phyloP scores from a whole-genome alignment of 2,888 invertebrate species.

The Drosophila merina region DNA sequence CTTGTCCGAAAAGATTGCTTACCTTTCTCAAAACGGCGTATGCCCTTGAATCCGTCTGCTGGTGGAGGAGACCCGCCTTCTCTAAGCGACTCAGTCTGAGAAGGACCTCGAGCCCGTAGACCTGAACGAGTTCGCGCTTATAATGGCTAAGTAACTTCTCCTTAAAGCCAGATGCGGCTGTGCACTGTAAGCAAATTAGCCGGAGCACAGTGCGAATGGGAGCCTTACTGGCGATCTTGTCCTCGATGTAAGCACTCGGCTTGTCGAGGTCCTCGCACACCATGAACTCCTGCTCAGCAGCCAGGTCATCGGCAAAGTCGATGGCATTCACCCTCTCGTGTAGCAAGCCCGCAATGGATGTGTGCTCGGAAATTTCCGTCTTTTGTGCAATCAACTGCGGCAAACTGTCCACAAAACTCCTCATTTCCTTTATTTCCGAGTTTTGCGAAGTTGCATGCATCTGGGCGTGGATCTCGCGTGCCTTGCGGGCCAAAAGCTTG shows the following conservation, averaged over 20 bases:
- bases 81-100: slow-evolving; percentile 93
- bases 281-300: slow-evolving; percentile 95
- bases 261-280: slow-evolving; percentile 96
- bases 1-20: not conserved
- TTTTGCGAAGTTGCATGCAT: slow-evolving; percentile 93
- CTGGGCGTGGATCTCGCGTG: slow-evolving; percentile 93
- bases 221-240: slow-evolving; percentile 93
- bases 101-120: slow-evolving; percentile 94
- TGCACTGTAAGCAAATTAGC: slow-evolving; percentile 96
- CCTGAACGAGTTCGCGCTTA: slow-evolving; percentile 90
- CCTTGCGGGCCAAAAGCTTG: slow-evolving; percentile 92
- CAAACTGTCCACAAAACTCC: slow-evolving; percentile 92
- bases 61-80: slow-evolving; percentile 91
- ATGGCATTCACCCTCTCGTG: slow-evolving; percentile 91
- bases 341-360: slow-evolving; percentile 96
- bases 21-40: slow-evolving; percentile 92
- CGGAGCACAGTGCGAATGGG: slow-evolving; percentile 93
- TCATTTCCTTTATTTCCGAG: slow-evolving; percentile 97
- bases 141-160: slow-evolving; percentile 91
- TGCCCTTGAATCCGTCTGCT: slow-evolving; percentile 89
- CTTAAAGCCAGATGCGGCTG: slow-evolving; percentile 96
- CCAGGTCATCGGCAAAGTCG: slow-evolving; percentile 91
- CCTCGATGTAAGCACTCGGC: slow-evolving; percentile 94
- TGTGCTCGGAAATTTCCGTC: slow-evolving; percentile 93
- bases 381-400: slow-evolving; percentile 95